phyloP scores from a whole-genome alignment of 1,140 invertebrate species.

The Fragariocoptes setiger region DNA sequence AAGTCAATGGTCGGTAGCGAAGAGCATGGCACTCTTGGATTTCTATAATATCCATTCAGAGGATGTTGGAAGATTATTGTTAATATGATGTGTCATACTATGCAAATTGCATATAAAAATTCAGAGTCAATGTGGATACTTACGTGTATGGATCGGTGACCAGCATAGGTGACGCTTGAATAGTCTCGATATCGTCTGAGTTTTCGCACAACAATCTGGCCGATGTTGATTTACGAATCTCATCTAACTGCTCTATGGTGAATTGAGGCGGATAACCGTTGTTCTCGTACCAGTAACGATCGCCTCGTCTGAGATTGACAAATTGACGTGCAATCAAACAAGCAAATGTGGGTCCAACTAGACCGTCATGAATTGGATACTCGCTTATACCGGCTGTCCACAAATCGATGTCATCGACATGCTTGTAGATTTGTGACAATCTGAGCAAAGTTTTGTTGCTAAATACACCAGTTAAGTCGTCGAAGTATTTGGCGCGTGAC shows the following conservation, averaged over 20 bases:
- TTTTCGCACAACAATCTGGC: constrained; percentile 25
- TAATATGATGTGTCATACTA: background rate
- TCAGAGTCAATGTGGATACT: constrained; percentile 1
- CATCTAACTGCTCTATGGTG: constrained; percentile 26
- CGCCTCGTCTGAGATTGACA: constrained; percentile 52
- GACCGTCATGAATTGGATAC: constrained; percentile 10
- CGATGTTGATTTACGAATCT: constrained; percentile 22
- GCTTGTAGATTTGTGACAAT: constrained; percentile 10
- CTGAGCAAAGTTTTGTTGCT: constrained; percentile 12
- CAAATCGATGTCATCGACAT: constrained; percentile 13
- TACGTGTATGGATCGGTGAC: constrained; percentile 6
- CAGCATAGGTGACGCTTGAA: constrained; percentile 18
- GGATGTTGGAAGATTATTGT: constrained; percentile 1
- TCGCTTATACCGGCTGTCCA: constrained; percentile 16
- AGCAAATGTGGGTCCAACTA: constrained; percentile 27
- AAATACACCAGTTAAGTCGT: constrained; percentile 12
- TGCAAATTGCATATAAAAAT: background rate
- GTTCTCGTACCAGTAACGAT: constrained; percentile 85
- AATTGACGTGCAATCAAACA: constrained; percentile 90
- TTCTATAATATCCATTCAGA: background rate
- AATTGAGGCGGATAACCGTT: constrained; percentile 25
- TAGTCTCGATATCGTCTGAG: constrained; percentile 23
- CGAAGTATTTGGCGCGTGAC: constrained; percentile 9
- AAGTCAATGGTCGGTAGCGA: constrained; percentile 5
- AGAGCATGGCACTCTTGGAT: constrained; percentile 5